phyloP scores from a whole-genome alignment of 1,140 invertebrate species.

The Sipha flava region DNA sequence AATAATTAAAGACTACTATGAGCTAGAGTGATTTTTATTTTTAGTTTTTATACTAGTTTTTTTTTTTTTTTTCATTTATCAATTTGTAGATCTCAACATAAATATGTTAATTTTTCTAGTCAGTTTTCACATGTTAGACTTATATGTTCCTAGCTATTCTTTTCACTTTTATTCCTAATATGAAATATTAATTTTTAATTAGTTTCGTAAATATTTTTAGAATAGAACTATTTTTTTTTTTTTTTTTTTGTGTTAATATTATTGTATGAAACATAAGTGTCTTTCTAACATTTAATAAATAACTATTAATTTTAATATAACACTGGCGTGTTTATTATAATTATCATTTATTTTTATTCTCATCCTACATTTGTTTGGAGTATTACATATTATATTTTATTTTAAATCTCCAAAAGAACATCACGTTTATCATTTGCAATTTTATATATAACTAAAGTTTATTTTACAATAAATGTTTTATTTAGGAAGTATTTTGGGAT shows the following conservation, averaged over 20 bases:
- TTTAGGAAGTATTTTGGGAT: no score
- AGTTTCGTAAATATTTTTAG: neutral
- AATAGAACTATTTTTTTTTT: neutral
- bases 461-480: no score
- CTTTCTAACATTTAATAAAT: constrained; percentile 13
- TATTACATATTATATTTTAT: no score
- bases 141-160: neutral
- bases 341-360: neutral
- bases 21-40: constrained; percentile 8
- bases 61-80: neutral
- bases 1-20: constrained; percentile 25
- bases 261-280: neutral
- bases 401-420: neutral
- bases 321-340: neutral
- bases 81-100: constrained; percentile 5
- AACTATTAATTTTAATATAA: neutral
- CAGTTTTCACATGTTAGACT: neutral
- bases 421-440: neutral
- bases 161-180: constrained; percentile 4
- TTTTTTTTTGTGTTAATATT: neutral
- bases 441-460: no score
- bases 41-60: neutral
- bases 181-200: neutral
- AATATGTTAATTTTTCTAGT: constrained; percentile 6
- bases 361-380: neutral